Evolutionary conservation across 1,140 invertebrate genomes (phyloP).

Genomic region (Hyles vespertilio): DNA sequence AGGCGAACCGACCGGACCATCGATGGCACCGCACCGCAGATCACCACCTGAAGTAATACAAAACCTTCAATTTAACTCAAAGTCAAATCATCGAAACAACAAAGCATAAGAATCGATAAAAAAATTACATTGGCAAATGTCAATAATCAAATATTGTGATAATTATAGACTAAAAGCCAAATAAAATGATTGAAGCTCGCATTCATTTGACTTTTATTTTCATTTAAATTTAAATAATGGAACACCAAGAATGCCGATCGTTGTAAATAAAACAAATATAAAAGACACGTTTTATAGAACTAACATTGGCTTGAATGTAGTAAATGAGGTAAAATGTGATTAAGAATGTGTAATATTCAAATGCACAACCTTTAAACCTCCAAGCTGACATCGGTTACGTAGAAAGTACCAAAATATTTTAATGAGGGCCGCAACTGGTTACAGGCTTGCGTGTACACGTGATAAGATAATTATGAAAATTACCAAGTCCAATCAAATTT

Average conservation of each 20-base stretch:
- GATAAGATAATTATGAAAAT: constrained; percentile 24
- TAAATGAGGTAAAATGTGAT: no score
- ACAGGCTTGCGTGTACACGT: constrained; percentile 2
- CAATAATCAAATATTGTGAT: no score
- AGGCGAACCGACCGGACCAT: constrained; percentile 82
- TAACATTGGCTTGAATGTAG: no score
- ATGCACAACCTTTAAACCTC: no score
- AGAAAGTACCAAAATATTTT: constrained; percentile 7
- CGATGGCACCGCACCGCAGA: constrained; percentile 82
- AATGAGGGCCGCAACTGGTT: constrained; percentile 5
- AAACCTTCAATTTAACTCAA: constrained; percentile 13
- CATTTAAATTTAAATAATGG: no score
- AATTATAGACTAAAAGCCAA: no score
- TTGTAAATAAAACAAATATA: neutral
- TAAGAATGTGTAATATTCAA: no score
- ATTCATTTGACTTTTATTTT: no score
- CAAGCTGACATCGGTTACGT: neutral
- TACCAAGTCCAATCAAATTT: constrained; percentile 23
- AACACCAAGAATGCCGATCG: neutral
- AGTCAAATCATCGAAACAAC: neutral
- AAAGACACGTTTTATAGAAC: neutral
- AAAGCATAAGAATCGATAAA: no score
- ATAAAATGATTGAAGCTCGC: no score
- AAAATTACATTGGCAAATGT: no score
- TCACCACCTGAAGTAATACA: constrained; percentile 77